phyloP scores from a whole-genome alignment of 2,113 vertebrate genomes.

The Cheilinus undulatus region DNA sequence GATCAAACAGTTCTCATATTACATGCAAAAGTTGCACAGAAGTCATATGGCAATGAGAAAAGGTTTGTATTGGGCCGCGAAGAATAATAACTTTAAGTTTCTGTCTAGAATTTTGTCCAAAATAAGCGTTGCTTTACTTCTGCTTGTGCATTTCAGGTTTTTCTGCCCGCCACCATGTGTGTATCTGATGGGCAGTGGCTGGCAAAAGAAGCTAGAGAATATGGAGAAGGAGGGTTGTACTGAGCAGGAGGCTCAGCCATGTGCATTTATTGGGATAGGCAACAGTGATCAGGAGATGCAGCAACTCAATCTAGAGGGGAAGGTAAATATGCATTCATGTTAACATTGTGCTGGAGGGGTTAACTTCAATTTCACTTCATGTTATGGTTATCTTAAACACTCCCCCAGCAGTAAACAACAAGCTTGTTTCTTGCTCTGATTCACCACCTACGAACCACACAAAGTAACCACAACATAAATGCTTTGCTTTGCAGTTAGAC shows the following conservation, averaged over 20 bases:
- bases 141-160: slow-evolving; percentile 82
- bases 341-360: background rate
- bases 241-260: slow-evolving; percentile 96
- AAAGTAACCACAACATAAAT: slow-evolving; percentile 20
- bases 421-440: background rate
- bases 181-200: slow-evolving; percentile 96
- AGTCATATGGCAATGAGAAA: slow-evolving; percentile 98
- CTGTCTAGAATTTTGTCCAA: background rate
- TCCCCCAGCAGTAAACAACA: background rate
- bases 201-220: slow-evolving; percentile 97
- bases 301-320: slow-evolving; percentile 96
- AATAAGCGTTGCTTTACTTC: background rate
- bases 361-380: background rate
- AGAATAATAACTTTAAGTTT: background rate
- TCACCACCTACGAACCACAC: background rate
- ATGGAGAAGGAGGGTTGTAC: slow-evolving; percentile 96
- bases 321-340: slow-evolving; percentile 81
- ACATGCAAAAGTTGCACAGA: slow-evolving; percentile 97
- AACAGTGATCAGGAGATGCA: slow-evolving; percentile 99
- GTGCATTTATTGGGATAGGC: slow-evolving; percentile 97
- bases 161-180: slow-evolving; percentile 97
- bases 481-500: slow-evolving; percentile 13
- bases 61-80: slow-evolving; percentile 80
- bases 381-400: background rate
- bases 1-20: slow-evolving; percentile 98